Evolutionary conservation across 2,113 vertebrate species (phyloP).

Genomic region (Clarias magur): DNA sequence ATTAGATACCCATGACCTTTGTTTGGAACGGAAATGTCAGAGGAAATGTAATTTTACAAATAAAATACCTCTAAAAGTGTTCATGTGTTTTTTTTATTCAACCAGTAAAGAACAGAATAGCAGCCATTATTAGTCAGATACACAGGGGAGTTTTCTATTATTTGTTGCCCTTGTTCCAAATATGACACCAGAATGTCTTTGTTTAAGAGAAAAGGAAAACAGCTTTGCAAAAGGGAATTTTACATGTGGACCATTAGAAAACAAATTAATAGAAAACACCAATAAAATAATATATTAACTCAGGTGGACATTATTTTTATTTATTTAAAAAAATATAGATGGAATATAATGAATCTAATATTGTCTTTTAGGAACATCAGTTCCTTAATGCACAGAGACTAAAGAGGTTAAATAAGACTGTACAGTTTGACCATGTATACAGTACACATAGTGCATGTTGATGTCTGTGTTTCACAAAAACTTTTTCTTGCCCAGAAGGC

Average conservation of each 20-base stretch:
- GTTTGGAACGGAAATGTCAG: constrained; percentile 50
- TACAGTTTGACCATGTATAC: neutral
- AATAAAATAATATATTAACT: neutral
- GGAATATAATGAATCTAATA: neutral
- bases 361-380: neutral
- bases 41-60: constrained; percentile 56
- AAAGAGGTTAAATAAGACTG: neutral
- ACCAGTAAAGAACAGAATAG: neutral
- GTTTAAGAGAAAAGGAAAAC: neutral
- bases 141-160: neutral
- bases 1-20: constrained; percentile 71
- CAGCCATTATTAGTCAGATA: neutral
- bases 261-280: neutral
- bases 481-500: constrained; percentile 73
- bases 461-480: constrained; percentile 22
- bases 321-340: neutral
- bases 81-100: constrained; percentile 12
- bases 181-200: neutral
- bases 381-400: neutral
- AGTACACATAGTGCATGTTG: neutral
- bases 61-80: constrained; percentile 54
- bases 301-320: neutral
- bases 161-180: neutral
- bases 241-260: neutral
- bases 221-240: neutral